Evolutionary conservation across 2,888 invertebrate genomes (phyloP).

Genomic region (Sabellastarte sp.): DNA sequence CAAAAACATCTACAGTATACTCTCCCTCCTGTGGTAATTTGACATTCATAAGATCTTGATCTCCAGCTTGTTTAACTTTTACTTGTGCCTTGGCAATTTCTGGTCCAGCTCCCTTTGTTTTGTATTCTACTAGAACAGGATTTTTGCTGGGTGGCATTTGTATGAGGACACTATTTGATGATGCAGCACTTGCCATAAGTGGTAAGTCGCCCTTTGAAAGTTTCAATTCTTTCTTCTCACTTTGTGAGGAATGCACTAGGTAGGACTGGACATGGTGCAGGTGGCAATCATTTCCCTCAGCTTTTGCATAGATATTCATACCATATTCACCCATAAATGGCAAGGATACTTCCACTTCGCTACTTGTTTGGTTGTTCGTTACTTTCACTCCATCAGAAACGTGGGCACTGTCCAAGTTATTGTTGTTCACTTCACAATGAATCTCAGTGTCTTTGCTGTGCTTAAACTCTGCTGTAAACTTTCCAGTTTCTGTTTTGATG

Average conservation of each 20-base stretch:
- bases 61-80: conserved; percentile 18
- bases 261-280: conserved; percentile 22
- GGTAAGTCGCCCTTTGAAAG: not conserved
- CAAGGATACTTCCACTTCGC: conserved; percentile 46
- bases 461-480: conserved; percentile 37
- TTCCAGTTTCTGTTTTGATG: conserved; percentile 38
- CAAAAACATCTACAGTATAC: conserved; percentile 46
- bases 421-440: conserved; percentile 45
- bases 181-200: not conserved
- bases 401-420: conserved; percentile 36
- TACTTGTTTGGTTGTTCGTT: conserved; percentile 35
- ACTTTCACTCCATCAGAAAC: conserved; percentile 34
- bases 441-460: conserved; percentile 40
- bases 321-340: conserved; percentile 48
- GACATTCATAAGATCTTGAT: conserved; percentile 39
- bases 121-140: conserved; percentile 33
- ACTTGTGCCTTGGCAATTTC: conserved; percentile 35
- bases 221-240: not conserved
- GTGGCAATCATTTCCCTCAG: conserved; percentile 33
- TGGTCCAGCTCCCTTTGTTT: conserved; percentile 43
- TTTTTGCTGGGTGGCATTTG: conserved; percentile 8
- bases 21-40: conserved; percentile 47
- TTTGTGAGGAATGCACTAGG: conserved; percentile 8
- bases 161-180: not conserved
- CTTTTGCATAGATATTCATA: conserved; percentile 46